phyloP scores from a whole-genome alignment of 2,888 invertebrate species.

The Tipula confusa region DNA sequence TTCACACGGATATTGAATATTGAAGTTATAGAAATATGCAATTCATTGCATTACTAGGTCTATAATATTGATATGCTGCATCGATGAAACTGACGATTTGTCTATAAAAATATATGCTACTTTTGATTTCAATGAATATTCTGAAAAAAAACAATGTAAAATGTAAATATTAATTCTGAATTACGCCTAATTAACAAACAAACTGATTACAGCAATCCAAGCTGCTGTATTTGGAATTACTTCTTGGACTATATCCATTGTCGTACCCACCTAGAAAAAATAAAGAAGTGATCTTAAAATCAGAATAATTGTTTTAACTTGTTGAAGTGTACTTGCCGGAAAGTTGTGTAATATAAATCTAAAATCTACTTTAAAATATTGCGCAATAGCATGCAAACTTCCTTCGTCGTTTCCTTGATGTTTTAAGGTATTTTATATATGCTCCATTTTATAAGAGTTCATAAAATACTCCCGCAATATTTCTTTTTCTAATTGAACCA shows the following conservation, averaged over 20 bases:
- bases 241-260: too few relatives aligned
- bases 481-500: background rate
- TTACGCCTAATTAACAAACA: background rate
- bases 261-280: too few relatives aligned
- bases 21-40: background rate
- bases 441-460: background rate
- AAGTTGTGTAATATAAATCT: background rate
- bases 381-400: background rate
- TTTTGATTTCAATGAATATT: background rate
- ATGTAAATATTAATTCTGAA: too few relatives aligned
- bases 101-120: background rate
- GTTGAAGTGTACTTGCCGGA: too few relatives aligned
- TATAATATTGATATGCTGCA: background rate
- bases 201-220: too few relatives aligned
- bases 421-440: background rate
- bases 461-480: background rate
- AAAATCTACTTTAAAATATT: background rate
- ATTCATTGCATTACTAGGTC: conserved; percentile 1
- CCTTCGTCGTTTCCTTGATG: background rate
- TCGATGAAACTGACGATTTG: background rate
- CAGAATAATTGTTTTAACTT: too few relatives aligned
- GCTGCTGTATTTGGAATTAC: too few relatives aligned
- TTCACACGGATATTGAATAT: background rate
- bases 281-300: too few relatives aligned
- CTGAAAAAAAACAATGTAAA: background rate